phyloP scores from a whole-genome alignment of 1,140 invertebrate species.

The Leptinotarsa defecta region DNA sequence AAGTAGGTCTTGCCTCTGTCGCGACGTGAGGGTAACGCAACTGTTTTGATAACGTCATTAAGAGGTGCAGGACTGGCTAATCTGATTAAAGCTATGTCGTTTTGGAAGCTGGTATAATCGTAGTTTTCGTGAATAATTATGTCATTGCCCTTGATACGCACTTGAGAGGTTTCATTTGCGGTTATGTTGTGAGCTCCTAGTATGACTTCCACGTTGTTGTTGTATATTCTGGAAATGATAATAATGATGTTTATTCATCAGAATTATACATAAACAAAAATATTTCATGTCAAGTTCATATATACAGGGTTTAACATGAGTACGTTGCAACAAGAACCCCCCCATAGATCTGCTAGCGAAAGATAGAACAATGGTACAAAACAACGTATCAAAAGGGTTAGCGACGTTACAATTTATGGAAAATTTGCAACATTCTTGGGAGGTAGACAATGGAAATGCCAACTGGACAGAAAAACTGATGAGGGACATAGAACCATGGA shows the following conservation, averaged over 20 bases:
- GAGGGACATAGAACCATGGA: no score
- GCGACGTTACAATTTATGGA: no score
- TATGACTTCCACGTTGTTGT: slow-evolving; percentile 41
- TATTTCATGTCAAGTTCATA: background rate
- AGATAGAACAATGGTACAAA: no score
- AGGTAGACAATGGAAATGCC: no score
- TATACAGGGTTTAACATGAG: no score
- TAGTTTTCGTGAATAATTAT: slow-evolving; percentile 58
- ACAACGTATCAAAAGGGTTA: no score
- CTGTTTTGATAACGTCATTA: slow-evolving; percentile 16
- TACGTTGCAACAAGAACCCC: no score
- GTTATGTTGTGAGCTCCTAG: slow-evolving; percentile 60
- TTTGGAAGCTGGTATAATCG: slow-evolving; percentile 55
- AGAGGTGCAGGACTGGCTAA: slow-evolving; percentile 48
- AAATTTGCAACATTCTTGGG: no score
- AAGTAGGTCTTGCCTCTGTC: slow-evolving; percentile 22
- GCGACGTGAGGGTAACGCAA: slow-evolving; percentile 44
- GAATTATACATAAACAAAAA: background rate
- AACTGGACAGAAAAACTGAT: no score
- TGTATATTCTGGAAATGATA: slow-evolving; percentile 25
- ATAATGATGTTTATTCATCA: background rate
- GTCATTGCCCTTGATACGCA: slow-evolving; percentile 51
- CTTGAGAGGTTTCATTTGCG: slow-evolving; percentile 49
- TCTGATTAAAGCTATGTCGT: slow-evolving; percentile 60
- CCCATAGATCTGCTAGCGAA: no score